Percentiles rank a stretch among this genome's conserved stretches.
Conservation (phyloP, 2,888 invertebrate species). For the Thymelicus acteon region DNA sequence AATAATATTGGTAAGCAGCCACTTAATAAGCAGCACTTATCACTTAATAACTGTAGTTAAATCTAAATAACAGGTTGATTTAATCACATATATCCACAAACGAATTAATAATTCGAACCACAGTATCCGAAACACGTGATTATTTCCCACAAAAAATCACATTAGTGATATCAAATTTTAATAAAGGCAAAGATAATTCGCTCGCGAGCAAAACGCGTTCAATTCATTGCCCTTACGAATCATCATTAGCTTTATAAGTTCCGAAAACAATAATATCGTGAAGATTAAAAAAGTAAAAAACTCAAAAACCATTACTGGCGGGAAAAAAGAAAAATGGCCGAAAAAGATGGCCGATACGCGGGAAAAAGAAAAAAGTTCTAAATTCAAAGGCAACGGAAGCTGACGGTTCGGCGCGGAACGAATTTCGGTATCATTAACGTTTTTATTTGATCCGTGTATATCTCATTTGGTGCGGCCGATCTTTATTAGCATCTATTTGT, state of each 20-base stretch:
- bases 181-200: conserved; percentile 32
- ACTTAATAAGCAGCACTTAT: not conserved
- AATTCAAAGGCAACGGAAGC: conserved; percentile 80
- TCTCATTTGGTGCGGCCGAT: conserved; percentile 58
- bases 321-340: conserved; percentile 51
- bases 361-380: conserved; percentile 62
- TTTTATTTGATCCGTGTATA: conserved; percentile 60
- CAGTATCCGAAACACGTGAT: conserved; percentile 20
- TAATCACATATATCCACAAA: not conserved
- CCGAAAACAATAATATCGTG: conserved; percentile 65
- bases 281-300: conserved; percentile 36
- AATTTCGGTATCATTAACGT: conserved; percentile 75
- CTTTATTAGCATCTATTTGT: conserved; percentile 58
- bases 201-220: conserved; percentile 40
- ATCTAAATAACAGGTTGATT: conserved; percentile 5
- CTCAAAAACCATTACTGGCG: conserved; percentile 38
- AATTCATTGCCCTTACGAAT: conserved; percentile 67
- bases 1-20: not conserved
- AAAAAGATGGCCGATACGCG: conserved; percentile 50
- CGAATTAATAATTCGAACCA: not conserved
- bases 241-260: conserved; percentile 63
- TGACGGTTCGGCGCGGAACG: conserved; percentile 68
- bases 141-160: conserved; percentile 29
- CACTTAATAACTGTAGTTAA: conserved; percentile 5
- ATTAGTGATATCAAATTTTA: conserved; percentile 35